These are phyloP conservation scores for Acrocera orbiculus DNA, from an alignment of 2,888 invertebrate genomes.

Conservation along the genomic window DNA sequence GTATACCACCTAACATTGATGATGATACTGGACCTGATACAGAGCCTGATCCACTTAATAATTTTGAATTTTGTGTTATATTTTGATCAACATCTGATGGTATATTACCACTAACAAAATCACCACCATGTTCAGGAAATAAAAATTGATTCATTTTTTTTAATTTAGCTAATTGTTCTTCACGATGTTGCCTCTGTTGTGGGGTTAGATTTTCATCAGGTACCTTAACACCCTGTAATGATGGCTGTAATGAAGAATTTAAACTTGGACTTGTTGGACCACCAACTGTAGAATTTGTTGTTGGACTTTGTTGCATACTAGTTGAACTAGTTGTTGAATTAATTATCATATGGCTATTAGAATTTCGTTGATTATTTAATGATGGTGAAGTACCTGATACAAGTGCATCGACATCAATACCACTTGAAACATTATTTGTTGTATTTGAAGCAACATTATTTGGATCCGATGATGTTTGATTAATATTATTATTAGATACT, in stretches of 20 bases:
- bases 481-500: not conserved
- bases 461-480: conserved; percentile 1
- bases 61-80: too few relatives aligned
- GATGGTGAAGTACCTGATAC: conserved; percentile 12
- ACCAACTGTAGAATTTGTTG: conserved; percentile 11
- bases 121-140: conserved; percentile 54
- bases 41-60: too few relatives aligned
- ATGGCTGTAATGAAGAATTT: conserved; percentile 35
- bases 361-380: conserved; percentile 1
- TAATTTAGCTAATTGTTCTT: conserved; percentile 80
- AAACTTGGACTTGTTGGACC: conserved; percentile 35
- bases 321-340: conserved; percentile 4
- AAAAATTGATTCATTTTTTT: conserved; percentile 81
- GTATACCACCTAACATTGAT: conserved; percentile 13
- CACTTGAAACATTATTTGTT: not conserved
- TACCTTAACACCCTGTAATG: conserved; percentile 65
- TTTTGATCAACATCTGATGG: conserved; percentile 9
- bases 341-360: conserved; percentile 1
- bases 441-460: not conserved
- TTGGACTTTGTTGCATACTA: conserved; percentile 7
- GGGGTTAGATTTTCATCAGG: conserved; percentile 93
- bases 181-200: conserved; percentile 84
- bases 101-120: conserved; percentile 11
- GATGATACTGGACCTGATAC: not conserved
- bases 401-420: conserved; percentile 10